Percentiles rank a stretch among this genome's conserved stretches.
phyloP scores from a whole-genome alignment of 2,888 invertebrate species.

The Apamea sordens region DNA sequence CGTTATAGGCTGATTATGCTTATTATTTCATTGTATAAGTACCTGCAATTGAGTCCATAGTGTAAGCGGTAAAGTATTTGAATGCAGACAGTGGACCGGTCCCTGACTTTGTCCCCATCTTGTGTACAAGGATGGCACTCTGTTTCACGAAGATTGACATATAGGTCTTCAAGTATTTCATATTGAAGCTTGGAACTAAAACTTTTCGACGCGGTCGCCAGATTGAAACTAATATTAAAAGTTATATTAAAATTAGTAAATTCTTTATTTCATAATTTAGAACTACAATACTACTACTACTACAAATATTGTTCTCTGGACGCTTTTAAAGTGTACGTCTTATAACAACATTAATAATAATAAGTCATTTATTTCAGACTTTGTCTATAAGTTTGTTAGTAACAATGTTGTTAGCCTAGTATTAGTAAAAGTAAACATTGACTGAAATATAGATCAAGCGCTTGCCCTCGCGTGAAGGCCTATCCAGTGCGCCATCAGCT shows the following conservation, averaged over 20 bases:
- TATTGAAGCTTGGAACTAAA: conserved; percentile 69
- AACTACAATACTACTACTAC: no score
- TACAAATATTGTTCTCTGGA: neutral
- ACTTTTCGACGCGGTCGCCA: conserved; percentile 77
- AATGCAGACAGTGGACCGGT: conserved; percentile 52
- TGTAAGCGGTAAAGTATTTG: conserved; percentile 63
- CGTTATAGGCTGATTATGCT: no score
- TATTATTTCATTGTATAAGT: neutral
- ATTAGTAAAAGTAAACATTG: no score
- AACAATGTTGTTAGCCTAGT: no score
- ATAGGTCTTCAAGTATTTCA: conserved; percentile 70
- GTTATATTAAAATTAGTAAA: neutral
- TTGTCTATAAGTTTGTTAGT: no score
- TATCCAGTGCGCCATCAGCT: no score
- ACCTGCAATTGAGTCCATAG: conserved; percentile 68
- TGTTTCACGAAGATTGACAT: conserved; percentile 69
- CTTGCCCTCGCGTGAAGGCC: no score
- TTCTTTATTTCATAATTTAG: neutral
- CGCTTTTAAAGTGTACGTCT: no score
- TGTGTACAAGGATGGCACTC: conserved; percentile 58
- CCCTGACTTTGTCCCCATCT: conserved; percentile 38
- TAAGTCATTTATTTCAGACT: no score
- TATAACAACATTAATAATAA: no score
- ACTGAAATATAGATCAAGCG: no score
- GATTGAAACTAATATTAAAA: conserved; percentile 66